phyloP scores from a whole-genome alignment of 2,113 vertebrate species.

The Oncorhynchus keta region DNA sequence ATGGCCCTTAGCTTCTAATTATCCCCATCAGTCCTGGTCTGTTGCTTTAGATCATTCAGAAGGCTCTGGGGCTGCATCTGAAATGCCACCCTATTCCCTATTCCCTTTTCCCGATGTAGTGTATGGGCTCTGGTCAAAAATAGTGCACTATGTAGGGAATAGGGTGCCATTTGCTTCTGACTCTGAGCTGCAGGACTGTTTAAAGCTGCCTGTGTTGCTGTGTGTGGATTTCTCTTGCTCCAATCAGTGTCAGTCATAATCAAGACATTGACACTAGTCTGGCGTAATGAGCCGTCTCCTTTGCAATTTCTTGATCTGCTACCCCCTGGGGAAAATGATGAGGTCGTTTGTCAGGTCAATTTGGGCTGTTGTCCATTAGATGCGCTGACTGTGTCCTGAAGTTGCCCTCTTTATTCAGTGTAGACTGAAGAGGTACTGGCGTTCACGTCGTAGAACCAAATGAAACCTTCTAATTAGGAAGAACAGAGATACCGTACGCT shows the following conservation, averaged over 20 bases:
- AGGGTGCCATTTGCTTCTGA: background rate
- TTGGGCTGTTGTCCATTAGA: slow-evolving; percentile 3
- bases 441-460: no score
- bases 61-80: slow-evolving; percentile 30
- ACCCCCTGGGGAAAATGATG: slow-evolving; percentile 2
- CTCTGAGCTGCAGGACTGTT: slow-evolving; percentile 2
- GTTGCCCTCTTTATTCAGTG: background rate
- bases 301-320: slow-evolving; percentile 30
- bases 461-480: no score
- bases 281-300: slow-evolving; percentile 21
- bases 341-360: slow-evolving; percentile 19
- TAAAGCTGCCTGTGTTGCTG: slow-evolving; percentile 1
- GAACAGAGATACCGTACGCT: no score
- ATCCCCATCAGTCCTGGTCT: slow-evolving; percentile 40
- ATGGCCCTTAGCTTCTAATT: slow-evolving; percentile 50
- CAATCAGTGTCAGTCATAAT: slow-evolving; percentile 41
- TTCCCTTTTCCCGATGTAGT: slow-evolving; percentile 22
- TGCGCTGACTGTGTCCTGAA: background rate
- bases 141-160: no score
- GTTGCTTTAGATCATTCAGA: slow-evolving; percentile 40
- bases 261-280: slow-evolving; percentile 26
- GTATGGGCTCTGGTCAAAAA: background rate
- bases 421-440: background rate
- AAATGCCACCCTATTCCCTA: slow-evolving; percentile 20
- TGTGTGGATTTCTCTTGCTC: background rate